Conservation (phyloP, 2,797 vertebrate species). For the Acanthurus tractus region DNA sequence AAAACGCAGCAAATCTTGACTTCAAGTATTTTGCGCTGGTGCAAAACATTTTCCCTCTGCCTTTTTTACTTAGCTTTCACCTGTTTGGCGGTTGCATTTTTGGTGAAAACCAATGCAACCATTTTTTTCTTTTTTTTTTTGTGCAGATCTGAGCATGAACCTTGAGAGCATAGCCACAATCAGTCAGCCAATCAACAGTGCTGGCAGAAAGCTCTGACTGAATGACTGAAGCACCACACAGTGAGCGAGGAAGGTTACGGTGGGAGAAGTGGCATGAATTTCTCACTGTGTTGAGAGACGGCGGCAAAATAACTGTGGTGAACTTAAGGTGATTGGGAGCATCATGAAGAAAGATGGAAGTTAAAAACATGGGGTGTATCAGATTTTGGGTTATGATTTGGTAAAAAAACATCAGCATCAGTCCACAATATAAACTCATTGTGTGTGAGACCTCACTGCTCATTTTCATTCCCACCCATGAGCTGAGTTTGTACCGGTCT, state of each 20-base stretch:
- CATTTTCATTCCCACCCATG: conserved; percentile 9
- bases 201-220: not conserved
- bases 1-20: not conserved
- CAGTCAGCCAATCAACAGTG: conserved; percentile 15
- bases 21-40: not conserved
- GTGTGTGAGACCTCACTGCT: not conserved
- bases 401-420: not conserved
- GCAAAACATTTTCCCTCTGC: conserved; percentile 7
- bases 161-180: conserved; percentile 10
- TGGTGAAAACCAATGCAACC: conserved; percentile 12
- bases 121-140: not conserved
- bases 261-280: conserved; percentile 8
- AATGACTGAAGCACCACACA: conserved; percentile 16
- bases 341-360: conserved; percentile 8
- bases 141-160: conserved; percentile 8
- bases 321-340: conserved; percentile 26
- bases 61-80: conserved; percentile 3
- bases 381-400: conserved; percentile 20
- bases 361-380: conserved; percentile 10
- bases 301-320: conserved; percentile 1
- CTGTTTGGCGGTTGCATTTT: not conserved
- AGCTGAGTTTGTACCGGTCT: not conserved
- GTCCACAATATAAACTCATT: not conserved
- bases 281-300: not conserved
- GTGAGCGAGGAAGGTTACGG: conserved; percentile 19